These are phyloP conservation scores for Muscina levida DNA, from an alignment of 2,888 invertebrate species.

Conservation along the genomic window DNA sequence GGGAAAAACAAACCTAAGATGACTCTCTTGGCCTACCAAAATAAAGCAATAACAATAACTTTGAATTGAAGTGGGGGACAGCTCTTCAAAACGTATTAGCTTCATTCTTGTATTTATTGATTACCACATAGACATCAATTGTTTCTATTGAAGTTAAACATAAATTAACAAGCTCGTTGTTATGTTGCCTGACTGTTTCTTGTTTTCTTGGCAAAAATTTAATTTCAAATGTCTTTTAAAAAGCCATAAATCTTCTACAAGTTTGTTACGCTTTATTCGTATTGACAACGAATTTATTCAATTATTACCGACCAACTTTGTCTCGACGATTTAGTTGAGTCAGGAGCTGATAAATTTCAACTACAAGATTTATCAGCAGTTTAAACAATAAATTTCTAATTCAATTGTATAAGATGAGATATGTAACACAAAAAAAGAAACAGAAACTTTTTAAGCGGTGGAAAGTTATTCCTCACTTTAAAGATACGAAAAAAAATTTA, in stretches of 20 bases:
- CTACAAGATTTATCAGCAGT: not conserved
- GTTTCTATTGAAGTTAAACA: constrained; percentile 44
- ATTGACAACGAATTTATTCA: constrained; percentile 22
- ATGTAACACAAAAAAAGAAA: constrained; percentile 8
- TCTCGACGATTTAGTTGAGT: constrained; percentile 14
- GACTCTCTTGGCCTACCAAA: not conserved
- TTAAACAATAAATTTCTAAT: not conserved
- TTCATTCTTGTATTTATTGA: constrained; percentile 11
- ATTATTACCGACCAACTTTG: constrained; percentile 25
- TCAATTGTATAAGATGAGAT: constrained; percentile 17
- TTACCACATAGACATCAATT: constrained; percentile 4
- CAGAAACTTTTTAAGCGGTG: not conserved
- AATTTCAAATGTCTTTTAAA: constrained; percentile 59
- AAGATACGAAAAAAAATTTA: constrained; percentile 43
- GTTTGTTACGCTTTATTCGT: constrained; percentile 22
- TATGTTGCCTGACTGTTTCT: no score
- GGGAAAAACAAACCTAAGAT: not conserved
- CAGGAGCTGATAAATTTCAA: constrained; percentile 17
- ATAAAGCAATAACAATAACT: not conserved
- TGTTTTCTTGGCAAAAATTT: constrained; percentile 46
- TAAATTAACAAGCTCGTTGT: constrained; percentile 48
- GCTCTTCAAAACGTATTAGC: no score
- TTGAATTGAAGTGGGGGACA: no score
- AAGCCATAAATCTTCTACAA: constrained; percentile 58
- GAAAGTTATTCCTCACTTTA: not conserved